Evolutionary conservation across 2,113 vertebrate genomes (phyloP).

Genomic region (Cynopterus brachyotis): DNA sequence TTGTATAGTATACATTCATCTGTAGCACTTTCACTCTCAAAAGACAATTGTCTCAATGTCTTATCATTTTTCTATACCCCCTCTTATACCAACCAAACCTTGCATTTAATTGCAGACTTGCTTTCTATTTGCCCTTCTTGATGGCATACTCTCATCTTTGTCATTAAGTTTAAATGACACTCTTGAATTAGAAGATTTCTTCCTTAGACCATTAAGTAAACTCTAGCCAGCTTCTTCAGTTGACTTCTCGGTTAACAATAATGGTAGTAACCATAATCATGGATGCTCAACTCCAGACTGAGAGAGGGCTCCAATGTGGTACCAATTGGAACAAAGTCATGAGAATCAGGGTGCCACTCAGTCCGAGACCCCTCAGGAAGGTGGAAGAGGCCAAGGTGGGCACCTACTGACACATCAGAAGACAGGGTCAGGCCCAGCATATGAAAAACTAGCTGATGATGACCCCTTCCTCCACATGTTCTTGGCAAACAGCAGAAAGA

Average conservation of each 20-base stretch:
- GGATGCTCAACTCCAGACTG: too few relatives aligned
- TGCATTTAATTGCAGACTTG: background rate
- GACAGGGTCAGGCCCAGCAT: too few relatives aligned
- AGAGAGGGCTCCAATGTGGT: too few relatives aligned
- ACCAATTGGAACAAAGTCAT: too few relatives aligned
- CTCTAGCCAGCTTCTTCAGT: background rate
- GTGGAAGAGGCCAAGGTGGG: too few relatives aligned
- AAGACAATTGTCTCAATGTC: background rate
- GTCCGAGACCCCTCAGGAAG: too few relatives aligned
- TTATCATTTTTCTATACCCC: background rate
- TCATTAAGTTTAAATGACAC: background rate
- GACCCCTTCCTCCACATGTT: too few relatives aligned
- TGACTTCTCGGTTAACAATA: background rate
- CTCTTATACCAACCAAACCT: background rate
- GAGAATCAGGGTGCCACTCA: too few relatives aligned
- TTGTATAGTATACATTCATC: background rate
- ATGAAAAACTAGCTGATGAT: too few relatives aligned
- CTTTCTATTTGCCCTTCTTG: background rate
- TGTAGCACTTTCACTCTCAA: background rate
- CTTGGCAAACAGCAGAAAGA: too few relatives aligned
- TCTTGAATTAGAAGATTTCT: conserved; percentile 13
- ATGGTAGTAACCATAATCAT: background rate
- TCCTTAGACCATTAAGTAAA: background rate
- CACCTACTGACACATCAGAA: too few relatives aligned
- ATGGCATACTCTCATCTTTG: background rate